Base-by-base conservation (phyloP, 1,140 invertebrate species). In the Cecropterus lyciades region DNA sequence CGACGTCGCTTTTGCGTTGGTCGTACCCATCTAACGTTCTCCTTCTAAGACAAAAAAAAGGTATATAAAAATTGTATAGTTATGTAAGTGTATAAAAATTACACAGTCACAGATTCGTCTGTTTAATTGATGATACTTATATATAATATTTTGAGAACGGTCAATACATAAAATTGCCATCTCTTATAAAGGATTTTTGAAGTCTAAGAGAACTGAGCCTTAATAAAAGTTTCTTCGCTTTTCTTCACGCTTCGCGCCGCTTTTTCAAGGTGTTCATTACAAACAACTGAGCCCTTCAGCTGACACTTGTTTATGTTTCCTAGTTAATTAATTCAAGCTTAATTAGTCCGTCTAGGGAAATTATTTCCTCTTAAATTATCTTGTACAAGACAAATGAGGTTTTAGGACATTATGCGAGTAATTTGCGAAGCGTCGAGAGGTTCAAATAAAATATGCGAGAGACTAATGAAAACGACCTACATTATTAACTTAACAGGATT, bases 241-340 rank as follows among this genome's bases (percentile, higher is more conserved):
- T 62, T 51, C 57, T 56, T 13, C 10, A n/a, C 16, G 20, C 48
- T 57, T 30, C 33, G 17, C 33, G 13, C 14, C 43, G 56, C 10
- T 37, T 16, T 45, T 30, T 46, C 67, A 52, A 69, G 59, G 48
- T 63, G 52, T 48, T 53, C 57, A 56, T 69, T 69, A 66, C 57
- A 70, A 42, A 62, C 20, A 5, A 24, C 56, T 33, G 30, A 53
- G 53, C 64, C 49, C 33, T 67, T 62, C 17, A 73, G 56, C 42
- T 43, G 42, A 57, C 65, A 73, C 65, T 75, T 77, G 71, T 77
- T 77, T 73, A 80, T 73, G 71, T 75, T 77, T 69, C 71, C 46
- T 65, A 70, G 66, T 77, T 79, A 79, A 79, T 82, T 77, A 82
- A 79, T 79, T 76, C 73, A 71, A 71, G 69, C 79, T 69, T 72